phyloP scores from a whole-genome alignment of 1,140 invertebrate species.

The Camponotus pennsylvanicus region DNA sequence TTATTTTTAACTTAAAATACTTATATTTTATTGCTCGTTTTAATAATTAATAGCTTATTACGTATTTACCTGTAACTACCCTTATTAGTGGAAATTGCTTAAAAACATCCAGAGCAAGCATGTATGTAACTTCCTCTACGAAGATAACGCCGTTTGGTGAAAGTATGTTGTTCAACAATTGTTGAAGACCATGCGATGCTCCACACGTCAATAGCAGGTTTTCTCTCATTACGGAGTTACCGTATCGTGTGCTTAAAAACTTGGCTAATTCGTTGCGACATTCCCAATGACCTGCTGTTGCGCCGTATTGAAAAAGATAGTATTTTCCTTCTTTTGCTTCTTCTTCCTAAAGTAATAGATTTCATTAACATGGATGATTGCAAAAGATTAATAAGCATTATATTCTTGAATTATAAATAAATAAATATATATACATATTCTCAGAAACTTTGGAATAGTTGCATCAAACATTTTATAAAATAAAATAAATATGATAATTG shows the following conservation, averaged over 20 bases:
- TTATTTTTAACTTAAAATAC: background rate
- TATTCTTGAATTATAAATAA: too few relatives aligned
- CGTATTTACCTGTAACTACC: conserved; percentile 85
- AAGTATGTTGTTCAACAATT: conserved; percentile 87
- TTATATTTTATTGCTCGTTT: background rate
- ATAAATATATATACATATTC: background rate
- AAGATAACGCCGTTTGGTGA: conserved; percentile 88
- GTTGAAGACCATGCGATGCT: conserved; percentile 88
- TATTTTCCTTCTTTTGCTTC: conserved; percentile 85
- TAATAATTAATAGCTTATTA: background rate
- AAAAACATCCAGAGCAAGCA: conserved; percentile 88
- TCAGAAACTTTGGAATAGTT: background rate
- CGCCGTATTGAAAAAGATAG: conserved; percentile 88
- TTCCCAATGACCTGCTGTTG: conserved; percentile 85
- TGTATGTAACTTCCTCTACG: conserved; percentile 90
- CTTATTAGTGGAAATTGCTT: conserved; percentile 87
- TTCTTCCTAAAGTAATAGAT: conserved; percentile 79
- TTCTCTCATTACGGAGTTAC: conserved; percentile 85
- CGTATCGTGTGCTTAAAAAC: conserved; percentile 85
- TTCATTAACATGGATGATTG: background rate
- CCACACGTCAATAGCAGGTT: conserved; percentile 89
- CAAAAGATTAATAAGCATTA: conserved; percentile 3
- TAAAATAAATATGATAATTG: background rate
- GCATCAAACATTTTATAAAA: conserved; percentile 6
- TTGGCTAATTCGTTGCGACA: conserved; percentile 85